Conservation (phyloP, 2,113 vertebrate species). For the Anser brachyrhynchus region DNA sequence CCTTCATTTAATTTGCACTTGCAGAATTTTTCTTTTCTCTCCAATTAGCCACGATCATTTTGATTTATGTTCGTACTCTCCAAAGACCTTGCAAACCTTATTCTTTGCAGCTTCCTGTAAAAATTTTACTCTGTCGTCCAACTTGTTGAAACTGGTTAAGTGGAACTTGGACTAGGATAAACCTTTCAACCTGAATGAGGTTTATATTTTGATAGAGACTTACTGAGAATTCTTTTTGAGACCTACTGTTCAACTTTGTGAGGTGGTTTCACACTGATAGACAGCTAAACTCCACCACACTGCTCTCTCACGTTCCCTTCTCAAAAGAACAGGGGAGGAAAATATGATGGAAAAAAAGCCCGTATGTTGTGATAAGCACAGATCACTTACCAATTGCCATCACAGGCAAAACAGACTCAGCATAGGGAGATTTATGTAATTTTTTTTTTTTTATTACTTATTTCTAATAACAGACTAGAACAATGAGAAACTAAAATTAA, state of each 20-base stretch:
- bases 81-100: not conserved
- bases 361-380: not conserved
- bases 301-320: not conserved
- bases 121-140: not conserved
- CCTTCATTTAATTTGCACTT: conserved; percentile 38
- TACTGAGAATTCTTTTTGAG: not conserved
- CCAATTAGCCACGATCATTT: conserved; percentile 36
- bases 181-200: not conserved
- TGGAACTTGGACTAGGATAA: not conserved
- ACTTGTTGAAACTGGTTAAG: not conserved
- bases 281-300: not conserved
- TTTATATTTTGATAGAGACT: not conserved
- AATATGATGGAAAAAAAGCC: not conserved
- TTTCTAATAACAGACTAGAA: too few species aligned
- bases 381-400: too few species aligned
- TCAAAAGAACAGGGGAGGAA: not conserved
- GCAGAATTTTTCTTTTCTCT: conserved; percentile 14
- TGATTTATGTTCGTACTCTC: conserved; percentile 30
- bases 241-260: not conserved
- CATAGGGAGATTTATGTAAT: too few species aligned
- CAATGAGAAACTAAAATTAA: too few species aligned
- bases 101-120: not conserved
- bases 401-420: too few species aligned
- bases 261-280: not conserved
- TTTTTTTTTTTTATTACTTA: too few species aligned